Evolutionary conservation across 2,113 vertebrate genomes (phyloP).

Genomic region (human): DNA sequence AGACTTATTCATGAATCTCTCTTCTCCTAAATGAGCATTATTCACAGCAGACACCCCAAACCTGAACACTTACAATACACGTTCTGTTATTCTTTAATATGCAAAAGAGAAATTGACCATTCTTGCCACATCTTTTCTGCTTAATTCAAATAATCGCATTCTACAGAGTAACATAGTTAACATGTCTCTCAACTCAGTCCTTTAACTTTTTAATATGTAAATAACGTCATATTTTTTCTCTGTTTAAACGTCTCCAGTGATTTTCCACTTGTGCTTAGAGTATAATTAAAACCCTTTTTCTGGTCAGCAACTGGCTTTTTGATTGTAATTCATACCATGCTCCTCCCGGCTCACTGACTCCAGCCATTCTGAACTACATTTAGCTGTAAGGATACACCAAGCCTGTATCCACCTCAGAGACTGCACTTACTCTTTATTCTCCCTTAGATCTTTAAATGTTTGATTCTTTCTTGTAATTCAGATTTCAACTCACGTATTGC

Average conservation of each 20-base stretch:
- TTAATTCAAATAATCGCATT: not conserved
- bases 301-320: not conserved
- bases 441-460: not conserved
- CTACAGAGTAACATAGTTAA: not conserved
- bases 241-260: not conserved
- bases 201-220: not conserved
- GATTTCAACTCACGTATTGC: not conserved
- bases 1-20: not conserved
- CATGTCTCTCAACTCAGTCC: not conserved
- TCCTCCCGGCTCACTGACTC: not conserved
- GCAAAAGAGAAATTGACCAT: not conserved
- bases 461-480: not conserved
- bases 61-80: not conserved
- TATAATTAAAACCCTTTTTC: not conserved
- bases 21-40: not conserved
- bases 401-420: not conserved
- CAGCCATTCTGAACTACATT: not conserved
- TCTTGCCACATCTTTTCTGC: not conserved
- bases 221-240: not conserved
- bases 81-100: not conserved
- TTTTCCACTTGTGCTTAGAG: not conserved
- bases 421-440: not conserved
- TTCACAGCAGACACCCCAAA: not conserved
- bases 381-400: not conserved
- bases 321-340: not conserved